These are phyloP conservation scores for Anisognathus igniventris DNA, from an alignment of 2,797 vertebrate species.

Conservation along the genomic window DNA sequence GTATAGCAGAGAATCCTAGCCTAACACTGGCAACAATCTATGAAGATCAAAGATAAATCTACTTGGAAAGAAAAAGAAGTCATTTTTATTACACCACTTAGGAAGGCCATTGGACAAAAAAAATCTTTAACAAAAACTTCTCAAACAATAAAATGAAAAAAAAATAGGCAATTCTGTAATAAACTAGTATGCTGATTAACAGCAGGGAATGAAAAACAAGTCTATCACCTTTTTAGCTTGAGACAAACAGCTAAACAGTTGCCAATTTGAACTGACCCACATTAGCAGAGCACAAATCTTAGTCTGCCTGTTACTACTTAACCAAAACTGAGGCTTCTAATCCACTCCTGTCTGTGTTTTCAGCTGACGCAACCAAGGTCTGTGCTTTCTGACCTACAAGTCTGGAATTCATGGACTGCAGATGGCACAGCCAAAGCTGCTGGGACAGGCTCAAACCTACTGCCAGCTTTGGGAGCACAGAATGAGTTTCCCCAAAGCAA, in stretches of 20 bases:
- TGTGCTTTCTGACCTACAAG: background rate
- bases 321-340: background rate
- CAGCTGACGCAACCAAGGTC: background rate
- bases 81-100: background rate
- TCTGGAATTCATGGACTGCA: background rate
- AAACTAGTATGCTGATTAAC: background rate
- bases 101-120: background rate
- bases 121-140: background rate
- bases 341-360: background rate
- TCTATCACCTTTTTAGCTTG: background rate
- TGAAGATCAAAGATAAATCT: background rate
- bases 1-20: background rate
- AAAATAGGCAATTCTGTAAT: background rate
- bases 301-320: background rate
- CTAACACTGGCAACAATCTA: background rate
- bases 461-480: background rate
- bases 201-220: background rate
- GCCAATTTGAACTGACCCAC: background rate
- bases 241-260: background rate
- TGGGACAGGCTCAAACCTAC: background rate
- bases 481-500: background rate
- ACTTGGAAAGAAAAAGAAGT: background rate
- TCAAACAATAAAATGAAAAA: background rate
- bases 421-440: background rate
- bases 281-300: background rate